Evolutionary conservation across 2,797 vertebrate species (phyloP), one percentile per base, ranked within the genome.

Genomic region (Leptatherina wallacei): DNA sequence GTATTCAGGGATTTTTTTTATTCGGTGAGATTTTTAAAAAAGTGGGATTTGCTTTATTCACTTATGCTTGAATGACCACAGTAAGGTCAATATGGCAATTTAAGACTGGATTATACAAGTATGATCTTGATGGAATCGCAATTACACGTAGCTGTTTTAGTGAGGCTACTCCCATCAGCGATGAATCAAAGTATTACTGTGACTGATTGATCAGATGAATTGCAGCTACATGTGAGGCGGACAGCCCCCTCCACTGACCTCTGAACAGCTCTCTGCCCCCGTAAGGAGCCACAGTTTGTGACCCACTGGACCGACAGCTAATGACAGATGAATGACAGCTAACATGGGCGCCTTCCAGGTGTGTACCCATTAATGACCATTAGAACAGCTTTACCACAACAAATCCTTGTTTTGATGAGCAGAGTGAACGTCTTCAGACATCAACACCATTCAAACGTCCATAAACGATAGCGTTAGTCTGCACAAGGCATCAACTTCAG

Each of bases 281-380:
- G 42, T 11, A 40, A 60, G 47, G 3, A 20, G 55, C 49, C 33
- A 18, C 14, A 20, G 30, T 64, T 66, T 27, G 24, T 18, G 62
- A 67, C 69, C 51, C 54, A 22, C 18, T 2, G 27, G 55, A 36
- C 51, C 30, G 22, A 16, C 59, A 35, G 70, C 73, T 71, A 80
- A 42, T 42, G 40, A 42, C 14, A 42, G 16, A 7, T 7, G 6
- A 1, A 70, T 73, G 77, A 85, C 86, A 87, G 65, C 55, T 74
- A 64, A 51, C 3, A 20, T 30, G 32, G 40, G n/a, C 6, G 10
- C 35, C 4, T 12, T 60, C 54, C n/a, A 10, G 24, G 2, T 24
- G 30, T 14, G 61, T 24, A 32, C 9, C 36, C 13, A 32, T 61
- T 27, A 6, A 54, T 12, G 40, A 24, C 58, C 20, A 66, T 4